These are phyloP conservation scores for Eupithecia subumbrata DNA, from an alignment of 2,888 invertebrate genomes.

Conservation along the genomic window DNA sequence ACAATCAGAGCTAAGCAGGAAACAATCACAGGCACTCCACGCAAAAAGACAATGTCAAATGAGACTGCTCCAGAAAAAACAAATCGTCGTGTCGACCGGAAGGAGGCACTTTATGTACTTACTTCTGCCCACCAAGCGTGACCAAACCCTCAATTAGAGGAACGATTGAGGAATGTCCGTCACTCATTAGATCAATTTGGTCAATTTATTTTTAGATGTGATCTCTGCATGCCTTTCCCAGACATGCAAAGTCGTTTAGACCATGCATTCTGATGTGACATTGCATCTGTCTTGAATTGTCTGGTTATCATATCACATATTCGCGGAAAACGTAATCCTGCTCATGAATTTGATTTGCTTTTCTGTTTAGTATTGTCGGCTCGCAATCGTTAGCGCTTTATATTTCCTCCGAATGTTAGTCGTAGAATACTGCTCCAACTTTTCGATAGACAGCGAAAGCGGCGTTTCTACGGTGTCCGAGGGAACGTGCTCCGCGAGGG, in stretches of 20 bases:
- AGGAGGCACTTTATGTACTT: conserved; percentile 44
- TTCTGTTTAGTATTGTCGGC: not conserved
- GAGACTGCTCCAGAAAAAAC: conserved; percentile 42
- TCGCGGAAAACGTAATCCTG: not conserved
- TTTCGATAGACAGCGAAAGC: not conserved
- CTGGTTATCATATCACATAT: too few species aligned
- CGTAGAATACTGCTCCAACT: not conserved
- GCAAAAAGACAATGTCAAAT: conserved; percentile 47
- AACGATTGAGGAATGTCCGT: conserved; percentile 5
- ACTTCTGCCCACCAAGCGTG: conserved; percentile 41
- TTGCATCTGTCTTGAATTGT: not conserved
- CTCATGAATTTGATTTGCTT: not conserved
- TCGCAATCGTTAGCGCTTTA: not conserved
- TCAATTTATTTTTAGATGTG: conserved; percentile 17
- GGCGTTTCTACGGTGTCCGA: not conserved
- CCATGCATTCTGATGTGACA: conserved; percentile 5
- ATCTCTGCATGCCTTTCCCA: conserved; percentile 4
- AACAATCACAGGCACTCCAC: conserved; percentile 46
- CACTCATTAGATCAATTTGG: conserved; percentile 20
- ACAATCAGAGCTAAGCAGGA: conserved; percentile 44
- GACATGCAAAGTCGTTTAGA: conserved; percentile 5
- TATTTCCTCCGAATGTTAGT: not conserved
- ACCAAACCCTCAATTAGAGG: conserved; percentile 40
- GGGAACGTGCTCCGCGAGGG: not conserved
- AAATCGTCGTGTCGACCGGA: conserved; percentile 52